A percentile compares a stretch with the other conserved stretches of the same genome.
Evolutionary conservation across 64 coral and sea anemone genomes (phyloP).

Genomic region (Pachyseris speciosa): DNA sequence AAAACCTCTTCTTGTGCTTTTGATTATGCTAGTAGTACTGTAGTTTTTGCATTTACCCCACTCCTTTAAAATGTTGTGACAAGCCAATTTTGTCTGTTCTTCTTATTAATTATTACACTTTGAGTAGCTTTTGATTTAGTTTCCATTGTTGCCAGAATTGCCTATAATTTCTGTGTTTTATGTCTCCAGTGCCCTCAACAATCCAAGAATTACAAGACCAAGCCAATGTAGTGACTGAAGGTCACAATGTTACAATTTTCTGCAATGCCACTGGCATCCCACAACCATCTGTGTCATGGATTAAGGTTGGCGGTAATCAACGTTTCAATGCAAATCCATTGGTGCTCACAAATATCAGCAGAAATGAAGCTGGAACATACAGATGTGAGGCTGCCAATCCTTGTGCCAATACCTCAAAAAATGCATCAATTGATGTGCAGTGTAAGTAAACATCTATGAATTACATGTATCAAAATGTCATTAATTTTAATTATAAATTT

Average conservation of each 20-base stretch:
- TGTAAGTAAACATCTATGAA: neutral
- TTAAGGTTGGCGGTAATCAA: neutral
- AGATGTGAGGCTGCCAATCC: neutral
- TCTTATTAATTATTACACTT: too few species aligned
- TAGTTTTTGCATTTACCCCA: too few species aligned
- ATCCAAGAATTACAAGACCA: neutral
- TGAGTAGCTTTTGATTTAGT: too few species aligned
- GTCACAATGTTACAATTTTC: neutral
- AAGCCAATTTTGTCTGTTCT: too few species aligned
- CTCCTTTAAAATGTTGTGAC: too few species aligned
- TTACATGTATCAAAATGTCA: too few species aligned
- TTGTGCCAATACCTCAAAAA: neutral
- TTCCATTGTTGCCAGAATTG: neutral
- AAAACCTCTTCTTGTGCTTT: too few species aligned
- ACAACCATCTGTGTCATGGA: neutral
- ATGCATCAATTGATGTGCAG: neutral
- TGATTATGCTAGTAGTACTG: too few species aligned
- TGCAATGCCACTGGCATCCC: neutral
- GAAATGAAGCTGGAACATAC: neutral
- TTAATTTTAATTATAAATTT: too few species aligned
- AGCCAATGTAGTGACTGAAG: neutral
- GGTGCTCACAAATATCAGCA: neutral
- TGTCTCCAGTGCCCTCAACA: neutral
- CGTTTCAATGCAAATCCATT: neutral
- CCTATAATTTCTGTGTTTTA: neutral